These are phyloP conservation scores for Eupristina koningsbergeri DNA, from an alignment of 1,140 invertebrate genomes.

Conservation along the genomic window DNA sequence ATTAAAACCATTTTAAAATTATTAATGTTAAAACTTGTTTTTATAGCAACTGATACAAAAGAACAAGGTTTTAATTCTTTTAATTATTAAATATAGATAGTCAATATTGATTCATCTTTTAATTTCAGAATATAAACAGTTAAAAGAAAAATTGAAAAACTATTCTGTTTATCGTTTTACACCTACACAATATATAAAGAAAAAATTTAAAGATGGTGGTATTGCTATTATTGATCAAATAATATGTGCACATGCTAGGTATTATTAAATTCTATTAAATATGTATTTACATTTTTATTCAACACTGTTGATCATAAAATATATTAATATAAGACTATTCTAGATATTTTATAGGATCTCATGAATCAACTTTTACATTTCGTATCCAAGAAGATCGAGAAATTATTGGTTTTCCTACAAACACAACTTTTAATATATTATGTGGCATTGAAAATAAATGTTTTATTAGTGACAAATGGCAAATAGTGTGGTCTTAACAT, in stretches of 20 bases:
- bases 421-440: conserved; percentile 91
- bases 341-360: conserved; percentile 90
- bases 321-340: conserved; percentile 23
- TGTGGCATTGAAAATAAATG: conserved; percentile 77
- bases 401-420: conserved; percentile 87
- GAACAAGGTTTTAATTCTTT: conserved; percentile 57
- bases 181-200: conserved; percentile 67
- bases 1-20: conserved; percentile 77
- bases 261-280: conserved; percentile 47
- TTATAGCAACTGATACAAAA: conserved; percentile 88
- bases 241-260: conserved; percentile 89
- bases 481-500: conserved; percentile 63
- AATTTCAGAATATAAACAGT: conserved; percentile 73
- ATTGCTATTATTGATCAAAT: conserved; percentile 97
- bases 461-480: conserved; percentile 59
- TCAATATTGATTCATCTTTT: neutral
- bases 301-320: too few species aligned
- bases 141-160: conserved; percentile 69
- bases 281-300: too few species aligned
- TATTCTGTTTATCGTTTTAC: conserved; percentile 73
- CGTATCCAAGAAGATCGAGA: conserved; percentile 97
- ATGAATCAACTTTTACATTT: conserved; percentile 96
- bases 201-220: conserved; percentile 85
- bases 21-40: conserved; percentile 79
- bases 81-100: neutral